Conservation (phyloP, 1,140 invertebrate species). For the Propsilocerus akamusi region DNA sequence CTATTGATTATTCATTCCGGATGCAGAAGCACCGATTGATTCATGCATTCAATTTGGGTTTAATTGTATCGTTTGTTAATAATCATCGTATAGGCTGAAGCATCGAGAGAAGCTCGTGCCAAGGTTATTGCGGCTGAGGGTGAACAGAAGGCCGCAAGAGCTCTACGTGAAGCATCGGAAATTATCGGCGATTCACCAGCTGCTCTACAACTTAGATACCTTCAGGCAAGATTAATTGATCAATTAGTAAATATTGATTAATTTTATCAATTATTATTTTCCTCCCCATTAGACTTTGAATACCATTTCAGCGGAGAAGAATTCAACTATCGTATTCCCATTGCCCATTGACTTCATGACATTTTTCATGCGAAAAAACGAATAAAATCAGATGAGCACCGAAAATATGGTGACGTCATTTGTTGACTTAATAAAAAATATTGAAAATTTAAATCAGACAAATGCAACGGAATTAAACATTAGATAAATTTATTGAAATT, state of each 20-base stretch:
- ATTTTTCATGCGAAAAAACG: slow-evolving; percentile 41
- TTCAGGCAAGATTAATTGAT: slow-evolving; percentile 15
- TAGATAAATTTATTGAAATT: too few relatives aligned
- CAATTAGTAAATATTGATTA: neutral
- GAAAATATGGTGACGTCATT: neutral
- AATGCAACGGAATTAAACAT: too few relatives aligned
- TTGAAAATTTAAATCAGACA: too few relatives aligned
- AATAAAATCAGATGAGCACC: slow-evolving; percentile 1
- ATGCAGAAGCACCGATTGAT: too few relatives aligned
- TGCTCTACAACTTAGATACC: slow-evolving; percentile 48
- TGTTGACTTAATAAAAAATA: neutral
- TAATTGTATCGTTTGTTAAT: too few relatives aligned
- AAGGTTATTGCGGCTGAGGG: slow-evolving; percentile 72
- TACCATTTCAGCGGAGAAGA: slow-evolving; percentile 92
- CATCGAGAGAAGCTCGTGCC: slow-evolving; percentile 58
- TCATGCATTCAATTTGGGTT: too few relatives aligned
- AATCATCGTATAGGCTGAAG: slow-evolving; percentile 59
- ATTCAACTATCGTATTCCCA: slow-evolving; percentile 95
- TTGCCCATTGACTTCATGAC: slow-evolving; percentile 80
- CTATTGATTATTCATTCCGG: too few relatives aligned
- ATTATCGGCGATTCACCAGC: slow-evolving; percentile 82
- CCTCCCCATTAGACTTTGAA: slow-evolving; percentile 59
- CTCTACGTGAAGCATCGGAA: slow-evolving; percentile 80
- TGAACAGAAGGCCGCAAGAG: slow-evolving; percentile 76
- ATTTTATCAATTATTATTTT: slow-evolving; percentile 6